Conservation (phyloP, 2,797 vertebrate genomes). For the Trachops cirrhosus region DNA sequence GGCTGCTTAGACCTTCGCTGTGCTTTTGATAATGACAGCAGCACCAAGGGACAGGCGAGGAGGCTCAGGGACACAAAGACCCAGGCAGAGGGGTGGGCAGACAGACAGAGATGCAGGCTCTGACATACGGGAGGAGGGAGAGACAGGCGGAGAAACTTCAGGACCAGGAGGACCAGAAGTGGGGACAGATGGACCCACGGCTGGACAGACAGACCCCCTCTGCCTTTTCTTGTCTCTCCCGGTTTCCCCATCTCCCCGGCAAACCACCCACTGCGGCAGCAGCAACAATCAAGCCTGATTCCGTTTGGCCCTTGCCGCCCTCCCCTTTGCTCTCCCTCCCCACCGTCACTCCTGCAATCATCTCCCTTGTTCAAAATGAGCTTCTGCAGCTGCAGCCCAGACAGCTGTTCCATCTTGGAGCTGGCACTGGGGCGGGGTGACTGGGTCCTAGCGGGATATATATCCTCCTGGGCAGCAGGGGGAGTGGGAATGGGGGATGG, state of each 20-base stretch:
- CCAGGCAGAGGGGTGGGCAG: neutral
- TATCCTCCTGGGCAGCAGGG: neutral
- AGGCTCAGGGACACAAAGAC: neutral
- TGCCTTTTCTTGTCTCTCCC: conserved; percentile 45
- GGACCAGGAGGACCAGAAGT: neutral
- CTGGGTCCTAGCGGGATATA: conserved; percentile 62
- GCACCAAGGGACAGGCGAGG: neutral
- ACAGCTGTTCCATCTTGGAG: conserved; percentile 65
- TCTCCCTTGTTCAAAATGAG: conserved; percentile 73
- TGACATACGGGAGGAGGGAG: neutral
- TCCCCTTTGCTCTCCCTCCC: conserved; percentile 19
- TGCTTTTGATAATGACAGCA: neutral
- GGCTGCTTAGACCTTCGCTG: neutral
- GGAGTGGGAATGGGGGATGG: accelerated
- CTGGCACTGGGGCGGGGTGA: conserved; percentile 40
- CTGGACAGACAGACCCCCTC: conserved; percentile 19
- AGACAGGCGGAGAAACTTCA: neutral
- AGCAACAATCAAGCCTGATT: conserved; percentile 59
- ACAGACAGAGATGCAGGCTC: neutral
- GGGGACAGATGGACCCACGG: neutral
- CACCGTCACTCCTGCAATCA: conserved; percentile 67
- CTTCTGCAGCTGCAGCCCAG: conserved; percentile 57
- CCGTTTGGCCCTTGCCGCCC: conserved; percentile 47
- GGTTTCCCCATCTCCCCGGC: conserved; percentile 13
- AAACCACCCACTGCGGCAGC: neutral